These are phyloP conservation scores for Prionailurus viverrinus DNA, from an alignment of 2,113 vertebrate species.

Conservation along the genomic window DNA sequence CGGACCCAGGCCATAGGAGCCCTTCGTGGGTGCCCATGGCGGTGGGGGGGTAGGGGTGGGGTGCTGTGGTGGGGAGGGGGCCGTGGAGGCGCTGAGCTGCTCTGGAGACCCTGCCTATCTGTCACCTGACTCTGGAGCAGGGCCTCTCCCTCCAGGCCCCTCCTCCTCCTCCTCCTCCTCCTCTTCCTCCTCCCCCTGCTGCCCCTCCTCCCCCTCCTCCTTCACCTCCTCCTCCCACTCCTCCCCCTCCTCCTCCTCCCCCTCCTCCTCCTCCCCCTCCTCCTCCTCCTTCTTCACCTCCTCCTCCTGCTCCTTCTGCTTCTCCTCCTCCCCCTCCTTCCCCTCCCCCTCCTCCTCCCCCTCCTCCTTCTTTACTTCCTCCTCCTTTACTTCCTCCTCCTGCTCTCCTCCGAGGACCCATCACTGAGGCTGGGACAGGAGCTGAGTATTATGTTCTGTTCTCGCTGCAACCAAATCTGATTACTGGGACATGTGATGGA, in stretches of 20 bases:
- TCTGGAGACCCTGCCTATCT: background rate
- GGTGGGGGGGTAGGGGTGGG: background rate
- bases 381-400: background rate
- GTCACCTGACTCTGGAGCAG: background rate
- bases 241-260: background rate
- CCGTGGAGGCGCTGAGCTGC: background rate
- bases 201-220: no score
- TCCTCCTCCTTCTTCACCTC: background rate
- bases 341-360: no score
- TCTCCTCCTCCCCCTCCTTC: background rate
- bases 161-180: background rate
- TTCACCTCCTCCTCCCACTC: no score
- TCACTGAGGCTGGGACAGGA: background rate
- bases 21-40: no score
- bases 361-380: background rate
- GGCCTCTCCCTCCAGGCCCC: background rate
- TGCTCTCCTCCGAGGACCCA: background rate
- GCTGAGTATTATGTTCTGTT: conserved; percentile 3
- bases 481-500: background rate
- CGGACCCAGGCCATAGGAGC: background rate
- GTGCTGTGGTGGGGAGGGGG: background rate
- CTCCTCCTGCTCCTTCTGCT: background rate
- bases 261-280: no score
- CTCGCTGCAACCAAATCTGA: conserved; percentile 68
- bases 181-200: no score